Percentiles rank a stretch among this genome's conserved stretches.
Conservation (phyloP, 2,797 vertebrate species). For the Eptatretus atami region DNA sequence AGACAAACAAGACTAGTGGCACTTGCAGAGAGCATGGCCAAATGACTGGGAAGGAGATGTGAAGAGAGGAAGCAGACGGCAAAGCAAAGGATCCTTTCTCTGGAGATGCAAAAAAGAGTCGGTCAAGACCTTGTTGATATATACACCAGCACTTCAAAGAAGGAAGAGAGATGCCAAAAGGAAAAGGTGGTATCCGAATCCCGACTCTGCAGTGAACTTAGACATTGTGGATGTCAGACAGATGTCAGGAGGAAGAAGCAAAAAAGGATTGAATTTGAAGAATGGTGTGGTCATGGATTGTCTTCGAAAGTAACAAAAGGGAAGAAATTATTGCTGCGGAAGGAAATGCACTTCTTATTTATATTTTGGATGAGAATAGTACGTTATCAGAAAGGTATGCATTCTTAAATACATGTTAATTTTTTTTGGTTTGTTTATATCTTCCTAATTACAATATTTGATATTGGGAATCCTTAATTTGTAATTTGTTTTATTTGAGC, state of each 20-base stretch:
- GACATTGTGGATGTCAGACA: slow-evolving; percentile 40
- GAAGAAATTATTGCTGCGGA: slow-evolving; percentile 47
- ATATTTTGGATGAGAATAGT: slow-evolving; percentile 96
- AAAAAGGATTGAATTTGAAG: slow-evolving; percentile 11
- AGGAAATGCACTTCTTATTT: slow-evolving; percentile 96
- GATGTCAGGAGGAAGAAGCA: slow-evolving; percentile 19
- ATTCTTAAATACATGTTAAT: neutral
- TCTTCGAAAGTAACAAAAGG: slow-evolving; percentile 39
- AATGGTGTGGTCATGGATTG: slow-evolving; percentile 32
- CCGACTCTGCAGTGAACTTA: slow-evolving; percentile 44
- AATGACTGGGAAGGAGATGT: too few species aligned
- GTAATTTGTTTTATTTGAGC: too few species aligned
- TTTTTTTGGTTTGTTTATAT: neutral
- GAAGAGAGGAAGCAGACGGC: neutral
- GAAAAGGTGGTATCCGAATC: slow-evolving; percentile 28
- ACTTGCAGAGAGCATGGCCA: too few species aligned
- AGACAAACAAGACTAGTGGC: too few species aligned
- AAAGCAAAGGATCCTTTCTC: neutral
- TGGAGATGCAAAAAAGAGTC: neutral
- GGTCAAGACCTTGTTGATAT: neutral
- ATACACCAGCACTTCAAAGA: too few species aligned
- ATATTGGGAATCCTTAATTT: too few species aligned
- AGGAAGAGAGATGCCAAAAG: neutral
- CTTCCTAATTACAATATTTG: neutral
- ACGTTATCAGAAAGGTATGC: slow-evolving; percentile 72